A percentile compares a stretch with the other conserved stretches of the same genome.
phyloP scores from a whole-genome alignment of 2,888 invertebrate genomes.

The Synanthedon andrenaeformis region DNA sequence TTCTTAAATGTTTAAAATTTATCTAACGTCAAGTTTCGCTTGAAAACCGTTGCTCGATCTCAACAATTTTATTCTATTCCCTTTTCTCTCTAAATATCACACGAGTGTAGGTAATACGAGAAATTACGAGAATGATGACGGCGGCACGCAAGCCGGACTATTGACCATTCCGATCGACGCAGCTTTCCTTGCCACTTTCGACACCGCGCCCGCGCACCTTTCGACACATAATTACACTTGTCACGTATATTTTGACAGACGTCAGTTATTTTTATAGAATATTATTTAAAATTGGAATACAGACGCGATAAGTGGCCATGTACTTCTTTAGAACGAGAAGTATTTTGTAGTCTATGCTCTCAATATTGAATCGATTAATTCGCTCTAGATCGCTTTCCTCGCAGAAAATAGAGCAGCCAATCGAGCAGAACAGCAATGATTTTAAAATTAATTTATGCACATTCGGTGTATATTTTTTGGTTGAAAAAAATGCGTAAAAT shows the following conservation, averaged over 20 bases:
- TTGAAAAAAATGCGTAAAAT: slow-evolving; percentile 8
- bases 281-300: too few species aligned
- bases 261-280: background rate
- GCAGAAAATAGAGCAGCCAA: slow-evolving; percentile 29
- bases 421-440: slow-evolving; percentile 30
- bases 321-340: too few species aligned
- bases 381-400: slow-evolving; percentile 32
- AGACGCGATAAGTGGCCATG: too few species aligned
- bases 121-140: slow-evolving; percentile 18
- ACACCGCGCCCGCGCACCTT: slow-evolving; percentile 34
- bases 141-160: slow-evolving; percentile 37
- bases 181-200: slow-evolving; percentile 64
- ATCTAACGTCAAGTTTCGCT: too few species aligned
- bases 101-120: slow-evolving; percentile 16
- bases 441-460: slow-evolving; percentile 13
- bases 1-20: background rate
- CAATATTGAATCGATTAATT: slow-evolving; percentile 20
- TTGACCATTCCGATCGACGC: slow-evolving; percentile 48
- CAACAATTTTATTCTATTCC: background rate
- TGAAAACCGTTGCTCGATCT: too few species aligned
- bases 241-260: slow-evolving; percentile 10
- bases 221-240: slow-evolving; percentile 51
- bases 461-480: slow-evolving; percentile 9
- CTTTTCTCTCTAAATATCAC: slow-evolving; percentile 10
- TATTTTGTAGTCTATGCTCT: background rate